Percentiles rank a stretch among this genome's conserved stretches.
Evolutionary conservation across 2,797 vertebrate genomes (phyloP).

Genomic region (Pseudopleuronectes americanus): DNA sequence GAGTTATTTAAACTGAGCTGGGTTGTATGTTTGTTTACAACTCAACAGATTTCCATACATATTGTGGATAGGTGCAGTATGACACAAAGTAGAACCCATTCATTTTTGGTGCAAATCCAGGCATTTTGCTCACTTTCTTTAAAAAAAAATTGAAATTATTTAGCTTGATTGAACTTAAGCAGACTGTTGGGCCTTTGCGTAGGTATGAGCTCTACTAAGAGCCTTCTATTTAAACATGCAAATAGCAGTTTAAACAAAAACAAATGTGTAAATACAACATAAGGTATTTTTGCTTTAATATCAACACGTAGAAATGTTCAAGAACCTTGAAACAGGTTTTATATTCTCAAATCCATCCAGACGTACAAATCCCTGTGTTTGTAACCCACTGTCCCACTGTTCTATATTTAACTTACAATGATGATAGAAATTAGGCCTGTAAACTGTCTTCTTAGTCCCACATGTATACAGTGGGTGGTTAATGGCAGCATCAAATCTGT

Average conservation of each 20-base stretch:
- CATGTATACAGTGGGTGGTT: neutral
- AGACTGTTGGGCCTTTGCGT: no score
- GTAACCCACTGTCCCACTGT: neutral
- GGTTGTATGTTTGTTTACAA: no score
- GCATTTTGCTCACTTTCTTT: no score
- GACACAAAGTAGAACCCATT: no score
- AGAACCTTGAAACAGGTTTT: neutral
- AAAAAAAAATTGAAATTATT: no score
- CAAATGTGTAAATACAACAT: constrained; percentile 2
- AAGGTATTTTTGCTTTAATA: neutral
- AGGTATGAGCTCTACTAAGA: no score
- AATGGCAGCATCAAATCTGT: neutral
- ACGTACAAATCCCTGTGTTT: no score
- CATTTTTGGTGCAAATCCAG: no score
- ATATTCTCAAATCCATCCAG: neutral
- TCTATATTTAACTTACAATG: neutral
- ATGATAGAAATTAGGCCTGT: neutral
- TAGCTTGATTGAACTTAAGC: no score
- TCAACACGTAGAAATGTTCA: neutral
- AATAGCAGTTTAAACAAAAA: constrained; percentile 1
- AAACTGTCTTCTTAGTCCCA: neutral
- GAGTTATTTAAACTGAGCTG: no score
- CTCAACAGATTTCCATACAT: no score
- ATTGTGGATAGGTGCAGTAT: no score
- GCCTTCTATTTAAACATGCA: neutral